Base-by-base conservation (phyloP, 2,797 vertebrate species). In the Orientallactaga sibirica region DNA sequence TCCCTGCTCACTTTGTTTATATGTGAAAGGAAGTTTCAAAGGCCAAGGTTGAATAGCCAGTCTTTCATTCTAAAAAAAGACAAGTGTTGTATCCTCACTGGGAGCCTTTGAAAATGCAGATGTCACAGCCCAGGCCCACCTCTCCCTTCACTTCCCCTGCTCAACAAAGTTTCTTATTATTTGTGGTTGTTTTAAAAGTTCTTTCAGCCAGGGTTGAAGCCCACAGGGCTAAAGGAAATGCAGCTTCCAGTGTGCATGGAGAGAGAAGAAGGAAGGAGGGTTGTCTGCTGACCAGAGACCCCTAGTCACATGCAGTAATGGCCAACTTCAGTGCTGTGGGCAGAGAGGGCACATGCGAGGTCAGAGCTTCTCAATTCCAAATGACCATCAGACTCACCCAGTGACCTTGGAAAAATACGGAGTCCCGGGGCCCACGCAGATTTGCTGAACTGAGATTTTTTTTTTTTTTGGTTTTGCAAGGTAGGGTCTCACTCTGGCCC, bases 61-160 rank as follows among this genome's bases (percentile, higher is more conserved):
- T 67, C 81, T 84, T 95, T 91, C 52, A 92, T 87, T 43, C 81
- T 91, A 73, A 86, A 92, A 86, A 88, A 25, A 86, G 84, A 81
- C 80, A 94, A 70, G n/a, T 48, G 75, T 86, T 58, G 85, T 37
- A 58, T 41, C 66, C 41, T 89, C 20, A 25, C 33, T 0, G 12
- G 66, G 61, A 83, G 61, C 64, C 64, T 87, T 75, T 29, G 68
- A 76, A 73, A 91, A 16, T 37, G 4, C 10, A 27, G 24, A 64
- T 22, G 15, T 41, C 37, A 70, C 29, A 19, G 62, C 43, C 9
- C 62, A 0, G 3, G 7, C 20, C 55, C 4, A 0, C 25, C 18
- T 76, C 52, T 76, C 55, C 25, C 37, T 37, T 41, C 0, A 0
- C 7, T 9, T 83, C 80, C 27, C 27, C 20, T 37, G 41, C 29